Percentiles rank a stretch among this genome's conserved stretches.
These are phyloP conservation scores for Caenorhabditis tropicalis DNA, from an alignment of 1,140 invertebrate genomes.

Conservation along the genomic window DNA sequence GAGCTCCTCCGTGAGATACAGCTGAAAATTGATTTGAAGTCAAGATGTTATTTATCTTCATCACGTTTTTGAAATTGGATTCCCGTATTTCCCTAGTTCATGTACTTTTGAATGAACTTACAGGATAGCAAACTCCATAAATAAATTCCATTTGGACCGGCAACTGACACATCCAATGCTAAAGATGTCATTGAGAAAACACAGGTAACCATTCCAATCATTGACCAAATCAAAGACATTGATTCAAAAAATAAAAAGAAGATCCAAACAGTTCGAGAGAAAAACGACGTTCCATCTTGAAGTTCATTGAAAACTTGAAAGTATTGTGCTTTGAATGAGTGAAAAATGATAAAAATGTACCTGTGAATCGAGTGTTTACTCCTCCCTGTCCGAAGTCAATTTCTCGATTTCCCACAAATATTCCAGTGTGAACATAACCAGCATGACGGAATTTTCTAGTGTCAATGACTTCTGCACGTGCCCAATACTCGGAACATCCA, in stretches of 20 bases:
- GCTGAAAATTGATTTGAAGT: not conserved
- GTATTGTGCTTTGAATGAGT: not conserved
- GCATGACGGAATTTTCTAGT: constrained; percentile 24
- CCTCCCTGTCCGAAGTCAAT: constrained; percentile 25
- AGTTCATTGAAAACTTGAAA: constrained; percentile 15
- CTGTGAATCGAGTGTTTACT: not conserved
- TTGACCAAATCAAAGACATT: constrained; percentile 25
- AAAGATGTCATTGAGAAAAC: constrained; percentile 24
- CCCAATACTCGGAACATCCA: constrained; percentile 21
- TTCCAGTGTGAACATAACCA: not conserved
- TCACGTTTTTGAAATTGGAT: too few species aligned
- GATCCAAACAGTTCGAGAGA: constrained; percentile 30
- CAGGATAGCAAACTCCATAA: constrained; percentile 29
- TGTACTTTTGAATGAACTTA: not conserved
- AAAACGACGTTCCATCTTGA: constrained; percentile 5
- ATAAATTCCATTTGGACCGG: constrained; percentile 26
- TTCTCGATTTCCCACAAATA: constrained; percentile 10
- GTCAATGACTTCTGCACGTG: constrained; percentile 26
- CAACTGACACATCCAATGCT: constrained; percentile 9
- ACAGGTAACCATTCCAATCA: constrained; percentile 30
- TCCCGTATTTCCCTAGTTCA: too few species aligned
- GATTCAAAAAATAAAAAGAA: constrained; percentile 35
- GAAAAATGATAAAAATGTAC: not conserved
- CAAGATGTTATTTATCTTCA: too few species aligned
- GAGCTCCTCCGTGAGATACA: constrained; percentile 21